Evolutionary conservation across 2,888 invertebrate genomes (phyloP).

Genomic region (Cordilura impudica): DNA sequence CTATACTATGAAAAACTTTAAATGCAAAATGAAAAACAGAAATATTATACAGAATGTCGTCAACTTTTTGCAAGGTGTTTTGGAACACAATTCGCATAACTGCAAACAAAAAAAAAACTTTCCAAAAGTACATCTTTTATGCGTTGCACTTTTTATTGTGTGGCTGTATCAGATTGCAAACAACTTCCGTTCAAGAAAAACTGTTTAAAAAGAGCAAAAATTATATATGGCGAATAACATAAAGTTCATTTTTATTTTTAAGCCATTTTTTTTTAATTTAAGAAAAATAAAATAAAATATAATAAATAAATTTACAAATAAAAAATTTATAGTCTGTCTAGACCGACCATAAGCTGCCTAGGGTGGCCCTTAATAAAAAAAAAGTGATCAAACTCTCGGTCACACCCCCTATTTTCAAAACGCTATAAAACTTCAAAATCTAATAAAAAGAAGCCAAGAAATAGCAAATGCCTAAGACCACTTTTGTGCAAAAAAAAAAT

Average conservation of each 20-base stretch:
- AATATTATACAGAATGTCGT: constrained; percentile 24
- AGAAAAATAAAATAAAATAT: too few species aligned
- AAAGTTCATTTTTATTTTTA: too few species aligned
- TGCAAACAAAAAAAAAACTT: not conserved
- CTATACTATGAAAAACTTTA: not conserved
- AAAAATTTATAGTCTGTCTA: too few species aligned
- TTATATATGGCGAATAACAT: constrained; percentile 13
- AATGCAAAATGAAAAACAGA: constrained; percentile 17
- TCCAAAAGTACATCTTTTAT: not conserved
- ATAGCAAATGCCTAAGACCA: too few species aligned
- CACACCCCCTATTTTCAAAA: too few species aligned
- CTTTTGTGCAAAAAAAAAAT: too few species aligned
- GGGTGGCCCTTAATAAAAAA: too few species aligned
- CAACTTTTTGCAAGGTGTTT: constrained; percentile 36
- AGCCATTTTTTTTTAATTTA: too few species aligned
- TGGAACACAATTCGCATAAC: constrained; percentile 16
- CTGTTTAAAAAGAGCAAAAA: constrained; percentile 2
- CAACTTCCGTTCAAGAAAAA: constrained; percentile 12
- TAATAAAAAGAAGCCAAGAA: too few species aligned
- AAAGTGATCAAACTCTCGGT: too few species aligned
- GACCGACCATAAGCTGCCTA: too few species aligned
- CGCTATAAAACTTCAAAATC: too few species aligned
- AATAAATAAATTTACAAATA: not conserved
- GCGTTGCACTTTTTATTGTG: constrained; percentile 24
- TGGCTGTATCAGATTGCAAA: constrained; percentile 44